phyloP scores from a whole-genome alignment of 2,888 invertebrate species.

The Synergus gifuensis region DNA sequence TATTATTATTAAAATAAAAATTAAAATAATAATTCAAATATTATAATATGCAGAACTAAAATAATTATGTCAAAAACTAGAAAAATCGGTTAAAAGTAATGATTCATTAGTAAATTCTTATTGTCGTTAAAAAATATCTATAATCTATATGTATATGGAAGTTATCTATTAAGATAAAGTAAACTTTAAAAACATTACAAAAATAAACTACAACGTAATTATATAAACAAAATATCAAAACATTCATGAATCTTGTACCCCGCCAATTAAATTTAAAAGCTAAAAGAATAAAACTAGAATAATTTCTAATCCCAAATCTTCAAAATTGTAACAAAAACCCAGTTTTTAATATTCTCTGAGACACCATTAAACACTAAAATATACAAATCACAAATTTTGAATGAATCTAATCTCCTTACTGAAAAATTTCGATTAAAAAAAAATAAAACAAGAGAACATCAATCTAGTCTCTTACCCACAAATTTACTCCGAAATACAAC shows the following conservation, averaged over 20 bases:
- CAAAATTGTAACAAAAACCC: not conserved
- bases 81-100: too few species aligned
- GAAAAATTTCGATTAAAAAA: not conserved
- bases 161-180: too few species aligned
- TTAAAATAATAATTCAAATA: too few species aligned
- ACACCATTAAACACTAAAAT: not conserved
- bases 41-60: too few species aligned
- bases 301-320: not conserved
- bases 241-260: not conserved
- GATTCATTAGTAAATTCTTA: too few species aligned
- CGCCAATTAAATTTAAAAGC: not conserved
- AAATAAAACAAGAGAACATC: not conserved
- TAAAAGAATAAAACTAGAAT: not conserved
- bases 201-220: too few species aligned
- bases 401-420: not conserved
- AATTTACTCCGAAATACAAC: not conserved
- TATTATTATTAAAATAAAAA: too few species aligned
- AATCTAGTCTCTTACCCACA: not conserved
- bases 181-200: too few species aligned
- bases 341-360: not conserved
- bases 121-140: too few species aligned
- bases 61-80: too few species aligned
- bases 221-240: not conserved
- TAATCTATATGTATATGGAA: too few species aligned
- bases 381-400: not conserved